These are phyloP conservation scores for Philereme transversata DNA, from an alignment of 2,888 invertebrate species.

Conservation along the genomic window DNA sequence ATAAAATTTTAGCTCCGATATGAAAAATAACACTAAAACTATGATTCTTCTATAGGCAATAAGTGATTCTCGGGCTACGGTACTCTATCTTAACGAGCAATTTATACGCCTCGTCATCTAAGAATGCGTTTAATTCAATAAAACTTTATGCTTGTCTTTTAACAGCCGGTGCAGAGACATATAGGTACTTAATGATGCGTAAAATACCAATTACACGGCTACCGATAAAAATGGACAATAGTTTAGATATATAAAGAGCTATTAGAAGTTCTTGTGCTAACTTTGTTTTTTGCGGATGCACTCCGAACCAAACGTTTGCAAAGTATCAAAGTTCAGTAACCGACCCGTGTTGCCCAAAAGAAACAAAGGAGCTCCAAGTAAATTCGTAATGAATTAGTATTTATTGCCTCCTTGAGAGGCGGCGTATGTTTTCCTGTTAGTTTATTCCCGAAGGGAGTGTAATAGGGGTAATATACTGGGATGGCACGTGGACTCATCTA, in stretches of 20 bases:
- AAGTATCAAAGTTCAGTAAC: constrained; percentile 35
- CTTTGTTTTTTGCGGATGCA: constrained; percentile 33
- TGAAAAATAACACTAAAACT: not conserved
- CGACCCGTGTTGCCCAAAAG: constrained; percentile 20
- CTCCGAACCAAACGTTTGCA: constrained; percentile 15
- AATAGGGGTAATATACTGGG: constrained; percentile 40
- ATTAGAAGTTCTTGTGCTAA: constrained; percentile 30
- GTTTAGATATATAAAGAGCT: constrained; percentile 24
- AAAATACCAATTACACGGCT: constrained; percentile 50
- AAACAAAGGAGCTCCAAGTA: constrained; percentile 30
- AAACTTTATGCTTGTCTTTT: constrained; percentile 24
- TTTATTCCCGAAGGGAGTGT: constrained; percentile 25
- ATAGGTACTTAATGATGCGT: constrained; percentile 47
- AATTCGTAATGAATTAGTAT: constrained; percentile 28
- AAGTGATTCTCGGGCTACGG: constrained; percentile 21
- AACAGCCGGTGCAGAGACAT: constrained; percentile 28
- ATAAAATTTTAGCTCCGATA: no score
- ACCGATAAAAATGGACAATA: constrained; percentile 41
- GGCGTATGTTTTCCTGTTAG: constrained; percentile 25
- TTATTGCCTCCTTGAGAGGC: constrained; percentile 24
- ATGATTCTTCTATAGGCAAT: not conserved
- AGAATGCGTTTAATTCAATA: constrained; percentile 31
- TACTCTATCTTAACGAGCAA: constrained; percentile 15
- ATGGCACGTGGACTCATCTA: constrained; percentile 32
- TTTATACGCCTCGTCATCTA: constrained; percentile 18